These are phyloP conservation scores for Forbesichthys agassizii DNA, from an alignment of 2,113 vertebrate genomes.

Conservation along the genomic window DNA sequence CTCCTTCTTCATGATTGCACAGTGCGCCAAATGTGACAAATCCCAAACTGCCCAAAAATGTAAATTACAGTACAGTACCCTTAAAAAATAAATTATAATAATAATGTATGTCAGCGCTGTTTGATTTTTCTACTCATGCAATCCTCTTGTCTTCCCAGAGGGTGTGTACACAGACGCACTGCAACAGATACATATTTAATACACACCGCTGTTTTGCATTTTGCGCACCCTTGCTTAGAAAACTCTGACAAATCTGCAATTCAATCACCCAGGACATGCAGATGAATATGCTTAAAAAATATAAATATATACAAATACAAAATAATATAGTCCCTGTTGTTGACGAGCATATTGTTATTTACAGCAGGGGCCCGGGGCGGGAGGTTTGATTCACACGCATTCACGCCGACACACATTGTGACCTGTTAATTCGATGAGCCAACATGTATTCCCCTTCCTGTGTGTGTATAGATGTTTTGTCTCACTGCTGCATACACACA, in stretches of 20 bases:
- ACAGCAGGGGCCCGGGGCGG: no score
- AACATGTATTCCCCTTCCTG: no score
- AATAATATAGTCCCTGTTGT: no score
- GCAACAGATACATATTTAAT: not conserved
- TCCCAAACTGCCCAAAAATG: not conserved
- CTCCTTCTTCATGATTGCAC: not conserved
- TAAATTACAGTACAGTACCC: not conserved
- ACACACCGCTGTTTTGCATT: not conserved
- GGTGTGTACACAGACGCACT: not conserved
- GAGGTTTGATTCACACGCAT: no score
- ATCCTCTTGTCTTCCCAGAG: not conserved
- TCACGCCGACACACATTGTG: no score
- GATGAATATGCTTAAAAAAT: not conserved
- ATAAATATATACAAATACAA: no score
- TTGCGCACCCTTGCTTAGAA: not conserved
- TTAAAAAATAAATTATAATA: not conserved
- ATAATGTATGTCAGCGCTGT: not conserved
- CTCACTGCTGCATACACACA: no score
- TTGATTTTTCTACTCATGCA: not conserved
- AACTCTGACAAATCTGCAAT: not conserved
- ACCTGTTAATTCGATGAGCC: no score
- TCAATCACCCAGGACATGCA: not conserved
- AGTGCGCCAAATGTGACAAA: not conserved
- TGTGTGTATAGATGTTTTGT: no score
- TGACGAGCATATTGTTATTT: no score